These are phyloP conservation scores for Dicyrtoma fusca DNA, from an alignment of 2,888 invertebrate genomes.

Conservation along the genomic window DNA sequence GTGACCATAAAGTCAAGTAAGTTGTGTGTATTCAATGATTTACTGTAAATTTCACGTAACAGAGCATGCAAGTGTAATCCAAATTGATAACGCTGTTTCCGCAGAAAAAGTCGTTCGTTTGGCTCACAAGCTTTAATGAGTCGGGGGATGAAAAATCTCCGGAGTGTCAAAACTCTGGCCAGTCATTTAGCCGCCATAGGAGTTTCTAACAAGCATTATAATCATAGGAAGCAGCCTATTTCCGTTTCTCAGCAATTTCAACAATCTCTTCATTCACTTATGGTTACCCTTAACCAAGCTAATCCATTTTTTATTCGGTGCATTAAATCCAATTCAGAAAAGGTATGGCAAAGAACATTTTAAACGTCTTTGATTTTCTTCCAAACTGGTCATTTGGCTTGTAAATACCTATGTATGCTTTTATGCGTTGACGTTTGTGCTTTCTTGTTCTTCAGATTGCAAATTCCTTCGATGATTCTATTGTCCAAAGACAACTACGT, in stretches of 20 bases:
- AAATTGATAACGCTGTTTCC: constrained; percentile 49
- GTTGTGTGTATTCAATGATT: constrained; percentile 32
- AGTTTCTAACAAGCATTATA: constrained; percentile 61
- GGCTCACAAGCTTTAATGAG: constrained; percentile 82
- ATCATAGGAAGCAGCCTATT: constrained; percentile 80
- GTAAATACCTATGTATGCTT: no score
- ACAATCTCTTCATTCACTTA: constrained; percentile 84
- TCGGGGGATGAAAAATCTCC: constrained; percentile 85
- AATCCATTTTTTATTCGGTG: constrained; percentile 86
- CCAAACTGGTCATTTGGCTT: no score
- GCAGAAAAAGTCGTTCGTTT: constrained; percentile 90
- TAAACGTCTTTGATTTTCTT: neutral
- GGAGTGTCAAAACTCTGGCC: constrained; percentile 88
- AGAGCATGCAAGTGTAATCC: no score
- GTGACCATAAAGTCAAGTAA: constrained; percentile 56
- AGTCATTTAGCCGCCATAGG: constrained; percentile 67
- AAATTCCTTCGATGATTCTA: constrained; percentile 89
- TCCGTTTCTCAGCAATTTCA: constrained; percentile 96
- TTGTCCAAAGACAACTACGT: constrained; percentile 84
- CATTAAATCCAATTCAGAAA: constrained; percentile 93
- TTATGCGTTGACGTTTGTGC: no score
- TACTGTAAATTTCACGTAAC: neutral
- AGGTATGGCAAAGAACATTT: constrained; percentile 62
- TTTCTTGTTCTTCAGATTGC: constrained; percentile 69
- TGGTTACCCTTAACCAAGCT: constrained; percentile 90